Percentiles rank a stretch among this genome's conserved stretches.
These are phyloP conservation scores for Drosophila cracens DNA, from an alignment of 2,888 invertebrate species.

Conservation along the genomic window DNA sequence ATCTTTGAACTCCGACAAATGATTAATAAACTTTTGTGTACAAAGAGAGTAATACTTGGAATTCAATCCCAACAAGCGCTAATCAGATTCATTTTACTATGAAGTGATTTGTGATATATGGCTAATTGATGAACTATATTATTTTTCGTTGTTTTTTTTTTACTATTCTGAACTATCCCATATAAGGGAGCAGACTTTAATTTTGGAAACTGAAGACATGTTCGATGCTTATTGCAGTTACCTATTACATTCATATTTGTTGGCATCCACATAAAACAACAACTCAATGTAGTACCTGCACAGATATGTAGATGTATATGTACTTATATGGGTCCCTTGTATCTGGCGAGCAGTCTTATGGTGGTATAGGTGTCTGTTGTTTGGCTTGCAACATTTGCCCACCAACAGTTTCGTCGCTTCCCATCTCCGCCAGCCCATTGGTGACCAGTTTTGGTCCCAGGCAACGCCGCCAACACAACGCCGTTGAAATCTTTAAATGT, in stretches of 20 bases:
- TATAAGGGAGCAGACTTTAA: no score
- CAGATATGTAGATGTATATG: constrained; percentile 6
- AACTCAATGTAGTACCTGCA: constrained; percentile 35
- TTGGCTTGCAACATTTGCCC: constrained; percentile 69
- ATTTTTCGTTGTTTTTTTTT: background rate
- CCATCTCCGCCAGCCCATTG: constrained; percentile 33
- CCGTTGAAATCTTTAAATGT: constrained; percentile 58
- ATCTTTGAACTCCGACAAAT: constrained; percentile 27
- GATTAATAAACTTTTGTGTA: background rate
- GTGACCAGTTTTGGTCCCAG: constrained; percentile 56
- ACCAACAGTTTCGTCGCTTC: constrained; percentile 20
- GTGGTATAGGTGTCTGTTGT: constrained; percentile 47
- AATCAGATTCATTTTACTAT: background rate
- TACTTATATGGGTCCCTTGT: constrained; percentile 64
- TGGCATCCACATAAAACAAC: constrained; percentile 28
- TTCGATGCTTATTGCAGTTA: constrained; percentile 4
- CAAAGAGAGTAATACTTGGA: background rate
- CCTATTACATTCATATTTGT: constrained; percentile 40
- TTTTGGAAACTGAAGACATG: background rate
- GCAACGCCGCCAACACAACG: constrained; percentile 61
- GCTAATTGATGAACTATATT: background rate
- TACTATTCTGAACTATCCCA: background rate
- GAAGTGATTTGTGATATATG: background rate
- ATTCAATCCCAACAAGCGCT: background rate
- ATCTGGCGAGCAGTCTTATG: constrained; percentile 30